Evolutionary conservation across 2,888 invertebrate species (phyloP).

Genomic region (Netelia melanura): DNA sequence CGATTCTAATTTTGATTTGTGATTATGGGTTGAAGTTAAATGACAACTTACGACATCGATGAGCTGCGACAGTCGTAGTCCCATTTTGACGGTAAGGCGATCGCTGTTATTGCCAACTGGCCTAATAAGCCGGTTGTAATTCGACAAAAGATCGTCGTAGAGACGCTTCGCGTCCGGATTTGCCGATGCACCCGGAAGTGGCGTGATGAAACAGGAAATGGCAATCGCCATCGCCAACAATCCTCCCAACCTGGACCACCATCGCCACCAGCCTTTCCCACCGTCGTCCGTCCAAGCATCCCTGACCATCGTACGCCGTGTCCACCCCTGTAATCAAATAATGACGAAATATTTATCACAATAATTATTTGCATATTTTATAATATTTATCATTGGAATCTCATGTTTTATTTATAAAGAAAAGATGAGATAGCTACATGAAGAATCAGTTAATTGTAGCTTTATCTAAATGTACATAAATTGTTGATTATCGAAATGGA

Average conservation of each 20-base stretch:
- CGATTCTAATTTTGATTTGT: background rate
- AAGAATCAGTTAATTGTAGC: background rate
- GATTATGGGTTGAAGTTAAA: background rate
- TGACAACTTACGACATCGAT: slow-evolving; percentile 94
- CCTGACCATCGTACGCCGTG: slow-evolving; percentile 94
- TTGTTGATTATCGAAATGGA: background rate
- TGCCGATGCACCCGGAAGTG: slow-evolving; percentile 88
- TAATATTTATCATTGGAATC: too few species aligned
- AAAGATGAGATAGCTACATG: background rate
- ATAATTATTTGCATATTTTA: background rate
- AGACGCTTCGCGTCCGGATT: slow-evolving; percentile 97
- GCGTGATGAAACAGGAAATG: slow-evolving; percentile 85
- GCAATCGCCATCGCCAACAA: slow-evolving; percentile 92
- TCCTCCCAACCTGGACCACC: slow-evolving; percentile 79
- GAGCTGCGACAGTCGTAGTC: slow-evolving; percentile 94
- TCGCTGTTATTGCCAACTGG: slow-evolving; percentile 98
- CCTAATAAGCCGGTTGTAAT: slow-evolving; percentile 97
- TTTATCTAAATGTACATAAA: background rate
- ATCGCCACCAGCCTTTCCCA: slow-evolving; percentile 83
- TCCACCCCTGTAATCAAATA: slow-evolving; percentile 89
- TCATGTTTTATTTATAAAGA: background rate
- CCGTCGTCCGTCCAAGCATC: slow-evolving; percentile 84
- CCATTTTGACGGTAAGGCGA: slow-evolving; percentile 97
- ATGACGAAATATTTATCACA: background rate
- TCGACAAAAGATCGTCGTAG: slow-evolving; percentile 97